Percentiles rank a stretch among this genome's conserved stretches.
Conservation (phyloP, 2,797 vertebrate genomes). For the Acomys russatus region DNA sequence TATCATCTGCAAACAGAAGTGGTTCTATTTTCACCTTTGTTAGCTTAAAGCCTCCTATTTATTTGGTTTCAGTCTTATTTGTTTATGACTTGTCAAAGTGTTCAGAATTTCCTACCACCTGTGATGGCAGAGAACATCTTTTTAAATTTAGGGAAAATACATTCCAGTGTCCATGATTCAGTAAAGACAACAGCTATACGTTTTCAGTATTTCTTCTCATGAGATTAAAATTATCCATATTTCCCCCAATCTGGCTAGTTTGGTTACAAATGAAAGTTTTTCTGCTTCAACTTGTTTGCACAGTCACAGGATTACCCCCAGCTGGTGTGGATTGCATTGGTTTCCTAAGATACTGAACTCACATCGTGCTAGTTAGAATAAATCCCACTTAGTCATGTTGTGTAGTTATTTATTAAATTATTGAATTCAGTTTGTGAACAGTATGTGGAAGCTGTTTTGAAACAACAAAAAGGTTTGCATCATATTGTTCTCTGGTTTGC, state of each 20-base stretch:
- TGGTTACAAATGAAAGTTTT: background rate
- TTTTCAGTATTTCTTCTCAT: background rate
- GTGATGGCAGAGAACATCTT: background rate
- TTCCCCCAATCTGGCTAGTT: background rate
- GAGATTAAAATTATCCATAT: background rate
- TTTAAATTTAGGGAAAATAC: background rate
- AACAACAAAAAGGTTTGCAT: background rate
- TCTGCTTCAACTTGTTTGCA: background rate
- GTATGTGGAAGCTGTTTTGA: slow-evolving; percentile 13
- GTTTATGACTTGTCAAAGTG: background rate
- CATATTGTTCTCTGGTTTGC: background rate
- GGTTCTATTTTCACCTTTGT: slow-evolving; percentile 20
- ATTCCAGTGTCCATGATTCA: background rate
- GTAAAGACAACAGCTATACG: background rate
- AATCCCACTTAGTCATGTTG: background rate
- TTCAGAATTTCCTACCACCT: background rate
- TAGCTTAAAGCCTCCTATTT: background rate
- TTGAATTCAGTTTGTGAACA: slow-evolving; percentile 11
- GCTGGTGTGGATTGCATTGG: background rate
- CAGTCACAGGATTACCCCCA: background rate
- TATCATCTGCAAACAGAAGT: background rate
- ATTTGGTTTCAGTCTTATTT: background rate
- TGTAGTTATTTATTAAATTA: background rate
- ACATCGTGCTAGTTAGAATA: background rate
- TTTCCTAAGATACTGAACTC: slow-evolving; percentile 32